Base-by-base conservation (phyloP, 2,888 invertebrate genomes). In the Oligia latruncula region DNA sequence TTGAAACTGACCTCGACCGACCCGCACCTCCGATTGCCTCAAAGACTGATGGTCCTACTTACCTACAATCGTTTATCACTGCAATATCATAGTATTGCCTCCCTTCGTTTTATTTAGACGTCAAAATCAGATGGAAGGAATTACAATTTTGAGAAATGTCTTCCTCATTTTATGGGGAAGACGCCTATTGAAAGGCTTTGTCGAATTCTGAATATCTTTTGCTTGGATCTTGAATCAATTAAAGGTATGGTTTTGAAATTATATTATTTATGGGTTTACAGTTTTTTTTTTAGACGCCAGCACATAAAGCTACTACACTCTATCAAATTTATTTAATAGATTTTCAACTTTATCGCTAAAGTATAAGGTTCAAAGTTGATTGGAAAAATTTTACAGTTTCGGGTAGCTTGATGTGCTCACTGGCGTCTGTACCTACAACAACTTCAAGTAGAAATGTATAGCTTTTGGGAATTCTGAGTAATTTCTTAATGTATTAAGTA, bases 41-140 rank as follows among this genome's bases (percentile, higher is more conserved):
- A 64, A 82, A 90, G 90, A 91, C 87, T 90, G 92, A 92, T 91
- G 87, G 86, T 75, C 81, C 77, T 86, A 84, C 83, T 86, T 85
- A 80, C 87, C 78, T 81, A 78, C 82, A 86, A 88, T 88, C 89
- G 91, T 93, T 91, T 91, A 92, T 92, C 88, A 87, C 84, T 78
- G 71, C 72, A 82, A 86, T 89, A 84, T 84, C 82, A 87, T 74
- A 85, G 66, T 82, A 80, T 81, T 81, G 78, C 81, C 76, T 72
- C 67, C 64, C 40, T 40, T 55, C 62, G 17, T 81, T 84, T 85
- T 79, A 84, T 87, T 81, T 78, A 67, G 70, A 76, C 64, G 84
- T 88, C 88, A 85, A 85, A 79, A 72, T 74, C 87, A 88, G 83
- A 87, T 80, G 75, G 76, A 80, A 65, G 71, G 78, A 88, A 87